These are phyloP conservation scores for Cyrtorhinus lividipennis DNA, from an alignment of 1,140 invertebrate species.

Conservation along the genomic window DNA sequence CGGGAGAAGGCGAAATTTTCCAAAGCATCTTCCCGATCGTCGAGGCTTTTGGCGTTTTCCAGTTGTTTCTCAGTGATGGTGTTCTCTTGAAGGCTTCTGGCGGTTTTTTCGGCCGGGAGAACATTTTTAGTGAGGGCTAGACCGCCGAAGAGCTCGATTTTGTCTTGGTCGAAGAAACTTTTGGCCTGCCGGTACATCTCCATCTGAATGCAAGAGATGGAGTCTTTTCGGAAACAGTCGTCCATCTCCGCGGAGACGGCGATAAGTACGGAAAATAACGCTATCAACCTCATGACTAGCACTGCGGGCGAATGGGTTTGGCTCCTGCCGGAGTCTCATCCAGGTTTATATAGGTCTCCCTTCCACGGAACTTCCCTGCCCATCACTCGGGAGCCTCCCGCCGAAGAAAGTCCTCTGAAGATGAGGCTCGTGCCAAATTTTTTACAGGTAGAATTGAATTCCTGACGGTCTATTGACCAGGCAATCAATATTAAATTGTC, in stretches of 20 bases:
- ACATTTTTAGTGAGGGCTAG: constrained; percentile 36
- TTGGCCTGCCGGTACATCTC: constrained; percentile 41
- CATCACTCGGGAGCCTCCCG: neutral
- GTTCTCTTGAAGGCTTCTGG: constrained; percentile 23
- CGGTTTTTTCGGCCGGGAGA: constrained; percentile 4
- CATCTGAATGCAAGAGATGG: constrained; percentile 48
- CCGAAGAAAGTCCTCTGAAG: neutral
- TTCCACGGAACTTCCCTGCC: neutral
- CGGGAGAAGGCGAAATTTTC: constrained; percentile 42
- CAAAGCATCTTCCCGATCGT: constrained; percentile 39
- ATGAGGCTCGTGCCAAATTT: neutral
- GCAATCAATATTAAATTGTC: neutral
- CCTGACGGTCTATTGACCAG: neutral
- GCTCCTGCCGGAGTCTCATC: neutral
- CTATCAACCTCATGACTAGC: neutral
- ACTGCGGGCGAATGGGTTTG: neutral
- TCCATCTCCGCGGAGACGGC: constrained; percentile 29
- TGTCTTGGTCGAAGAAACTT: constrained; percentile 44
- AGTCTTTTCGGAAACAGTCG: constrained; percentile 44
- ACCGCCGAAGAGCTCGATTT: constrained; percentile 39
- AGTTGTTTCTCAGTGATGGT: constrained; percentile 34
- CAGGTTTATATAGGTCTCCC: neutral
- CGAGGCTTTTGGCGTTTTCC: constrained; percentile 34
- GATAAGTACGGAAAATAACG: constrained; percentile 21
- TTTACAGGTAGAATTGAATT: neutral